Evolutionary conservation across 64 coral and sea anemone genomes (phyloP).

Genomic region (Platygyra sinensis): DNA sequence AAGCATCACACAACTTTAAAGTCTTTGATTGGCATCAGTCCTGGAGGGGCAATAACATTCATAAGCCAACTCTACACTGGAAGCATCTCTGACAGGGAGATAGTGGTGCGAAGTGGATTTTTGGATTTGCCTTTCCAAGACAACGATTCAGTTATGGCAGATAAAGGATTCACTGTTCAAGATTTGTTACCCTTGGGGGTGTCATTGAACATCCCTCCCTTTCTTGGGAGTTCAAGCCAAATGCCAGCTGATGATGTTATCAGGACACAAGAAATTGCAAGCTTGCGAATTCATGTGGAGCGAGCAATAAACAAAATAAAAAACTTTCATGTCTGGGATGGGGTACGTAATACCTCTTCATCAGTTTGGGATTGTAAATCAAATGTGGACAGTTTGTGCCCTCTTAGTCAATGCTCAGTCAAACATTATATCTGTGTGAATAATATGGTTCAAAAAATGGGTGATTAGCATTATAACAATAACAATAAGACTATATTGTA

Average conservation of each 20-base stretch:
- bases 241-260: slow-evolving; percentile 30
- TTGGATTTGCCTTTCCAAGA: slow-evolving; percentile 34
- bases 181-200: slow-evolving; percentile 15
- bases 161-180: slow-evolving; percentile 47
- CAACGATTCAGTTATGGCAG: slow-evolving; percentile 39
- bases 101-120: slow-evolving; percentile 12
- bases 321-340: slow-evolving; percentile 48
- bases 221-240: slow-evolving; percentile 16
- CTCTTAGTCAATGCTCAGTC: slow-evolving; percentile 23
- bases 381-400: slow-evolving; percentile 26
- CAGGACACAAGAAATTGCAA: slow-evolving; percentile 31
- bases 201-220: slow-evolving; percentile 9
- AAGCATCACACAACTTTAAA: slow-evolving; percentile 22
- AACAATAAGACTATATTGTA: no score
- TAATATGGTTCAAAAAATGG: no score
- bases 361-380: slow-evolving; percentile 6
- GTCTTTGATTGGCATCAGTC: slow-evolving; percentile 17
- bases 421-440: slow-evolving; percentile 40
- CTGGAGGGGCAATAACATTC: slow-evolving; percentile 35
- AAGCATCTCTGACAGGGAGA: background rate
- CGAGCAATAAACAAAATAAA: slow-evolving; percentile 38
- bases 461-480: no score
- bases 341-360: slow-evolving; percentile 29
- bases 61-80: slow-evolving; percentile 29
- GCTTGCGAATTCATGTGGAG: slow-evolving; percentile 13